Evolutionary conservation across 2,113 vertebrate genomes (phyloP).

Genomic region (Psephotus haematonotus): DNA sequence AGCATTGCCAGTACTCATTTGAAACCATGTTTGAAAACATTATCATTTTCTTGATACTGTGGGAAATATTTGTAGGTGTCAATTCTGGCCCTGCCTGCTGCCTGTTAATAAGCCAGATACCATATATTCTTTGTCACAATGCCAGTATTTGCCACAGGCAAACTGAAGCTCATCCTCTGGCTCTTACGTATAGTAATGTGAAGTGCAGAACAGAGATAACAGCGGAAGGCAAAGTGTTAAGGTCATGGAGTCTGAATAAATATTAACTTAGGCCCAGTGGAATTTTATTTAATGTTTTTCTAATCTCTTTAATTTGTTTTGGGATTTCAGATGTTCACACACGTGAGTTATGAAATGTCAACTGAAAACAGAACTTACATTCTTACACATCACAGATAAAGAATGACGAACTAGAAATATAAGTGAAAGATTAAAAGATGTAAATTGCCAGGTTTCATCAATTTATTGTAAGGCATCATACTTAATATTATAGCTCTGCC

Average conservation of each 20-base stretch:
- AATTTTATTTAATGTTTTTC: constrained; percentile 38
- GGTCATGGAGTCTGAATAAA: constrained; percentile 28
- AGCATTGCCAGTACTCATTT: background rate
- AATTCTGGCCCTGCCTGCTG: background rate
- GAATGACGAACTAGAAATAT: background rate
- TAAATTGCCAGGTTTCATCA: background rate
- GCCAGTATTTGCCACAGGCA: background rate
- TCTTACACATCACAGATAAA: background rate
- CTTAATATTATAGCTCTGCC: background rate
- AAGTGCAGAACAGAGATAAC: background rate
- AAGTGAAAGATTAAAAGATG: background rate
- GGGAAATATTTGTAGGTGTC: background rate
- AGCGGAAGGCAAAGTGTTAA: constrained; percentile 7
- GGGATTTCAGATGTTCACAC: background rate
- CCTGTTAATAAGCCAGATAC: constrained; percentile 10
- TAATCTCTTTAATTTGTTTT: constrained; percentile 10
- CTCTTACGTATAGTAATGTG: background rate
- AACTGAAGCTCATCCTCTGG: background rate
- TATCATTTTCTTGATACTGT: background rate
- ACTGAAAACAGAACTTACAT: background rate
- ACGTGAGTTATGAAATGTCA: constrained; percentile 24
- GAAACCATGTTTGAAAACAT: background rate
- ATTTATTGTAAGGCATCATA: background rate
- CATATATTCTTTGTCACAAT: background rate
- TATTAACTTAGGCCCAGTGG: background rate